Conservation (phyloP, 2,888 invertebrate genomes). For the Acrobasis repandana region DNA sequence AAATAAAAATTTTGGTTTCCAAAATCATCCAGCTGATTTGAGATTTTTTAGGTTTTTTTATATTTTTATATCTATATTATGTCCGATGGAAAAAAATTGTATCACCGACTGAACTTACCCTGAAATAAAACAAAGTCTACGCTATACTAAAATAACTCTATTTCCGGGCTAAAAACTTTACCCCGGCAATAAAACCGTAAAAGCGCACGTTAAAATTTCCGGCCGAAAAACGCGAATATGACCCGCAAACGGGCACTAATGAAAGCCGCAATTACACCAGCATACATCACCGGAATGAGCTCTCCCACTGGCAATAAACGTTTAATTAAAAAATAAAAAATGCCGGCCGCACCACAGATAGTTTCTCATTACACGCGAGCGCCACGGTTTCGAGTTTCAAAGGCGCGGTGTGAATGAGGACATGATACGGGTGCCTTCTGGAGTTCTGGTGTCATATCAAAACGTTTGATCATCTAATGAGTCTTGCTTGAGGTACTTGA, state of each 20-base stretch:
- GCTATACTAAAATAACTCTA: slow-evolving; percentile 4
- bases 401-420: slow-evolving; percentile 48
- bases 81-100: too few relatives aligned
- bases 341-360: slow-evolving; percentile 48
- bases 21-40: too few relatives aligned
- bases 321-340: slow-evolving; percentile 57
- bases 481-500: slow-evolving; percentile 38
- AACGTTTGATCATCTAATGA: slow-evolving; percentile 54
- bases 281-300: slow-evolving; percentile 42
- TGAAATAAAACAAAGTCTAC: background rate
- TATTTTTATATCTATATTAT: too few relatives aligned
- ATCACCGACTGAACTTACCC: too few relatives aligned
- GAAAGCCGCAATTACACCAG: slow-evolving; percentile 53
- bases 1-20: too few relatives aligned
- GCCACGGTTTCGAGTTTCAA: slow-evolving; percentile 52
- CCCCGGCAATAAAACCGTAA: slow-evolving; percentile 17
- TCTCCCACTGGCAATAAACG: slow-evolving; percentile 41
- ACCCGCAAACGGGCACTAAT: slow-evolving; percentile 54
- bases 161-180: slow-evolving; percentile 3
- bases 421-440: slow-evolving; percentile 33
- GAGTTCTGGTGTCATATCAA: slow-evolving; percentile 55
- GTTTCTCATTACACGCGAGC: slow-evolving; percentile 51
- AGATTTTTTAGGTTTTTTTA: too few relatives aligned
- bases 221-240: slow-evolving; percentile 48
- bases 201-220: slow-evolving; percentile 30